Evolutionary conservation across 2,888 invertebrate genomes (phyloP).

Genomic region (Hirtodrosophila histrioides): DNA sequence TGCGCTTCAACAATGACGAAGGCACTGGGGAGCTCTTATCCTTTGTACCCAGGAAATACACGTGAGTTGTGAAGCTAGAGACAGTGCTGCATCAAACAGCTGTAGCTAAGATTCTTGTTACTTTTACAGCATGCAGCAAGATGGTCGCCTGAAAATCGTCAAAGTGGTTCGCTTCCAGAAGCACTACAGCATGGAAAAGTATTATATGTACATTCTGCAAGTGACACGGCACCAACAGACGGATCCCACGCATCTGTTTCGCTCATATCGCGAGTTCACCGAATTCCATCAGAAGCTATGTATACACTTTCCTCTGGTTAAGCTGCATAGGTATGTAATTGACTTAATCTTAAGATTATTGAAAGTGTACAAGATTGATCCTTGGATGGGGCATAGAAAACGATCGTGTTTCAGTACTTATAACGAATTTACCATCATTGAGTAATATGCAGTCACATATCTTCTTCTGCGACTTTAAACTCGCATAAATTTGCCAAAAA

Average conservation of each 20-base stretch:
- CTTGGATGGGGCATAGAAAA: too few species aligned
- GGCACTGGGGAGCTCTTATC: conserved; percentile 92
- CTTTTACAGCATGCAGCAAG: conserved; percentile 90
- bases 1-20: conserved; percentile 95
- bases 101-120: too few species aligned
- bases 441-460: too few species aligned
- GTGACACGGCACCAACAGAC: conserved; percentile 93
- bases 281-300: conserved; percentile 98
- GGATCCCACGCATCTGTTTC: conserved; percentile 94
- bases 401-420: too few species aligned
- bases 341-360: too few species aligned
- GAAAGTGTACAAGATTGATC: too few species aligned
- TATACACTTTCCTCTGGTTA: conserved; percentile 95
- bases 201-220: conserved; percentile 95
- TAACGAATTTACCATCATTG: too few species aligned
- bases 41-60: conserved; percentile 97
- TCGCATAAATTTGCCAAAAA: too few species aligned
- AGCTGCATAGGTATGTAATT: conserved; percentile 91
- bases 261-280: conserved; percentile 98
- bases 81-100: too few species aligned
- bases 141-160: conserved; percentile 94
- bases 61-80: conserved; percentile 86
- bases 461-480: too few species aligned
- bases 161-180: conserved; percentile 96
- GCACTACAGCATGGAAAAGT: conserved; percentile 98